Base-by-base conservation (phyloP, 1,140 invertebrate genomes). In the Oncopodura yosiiana region DNA sequence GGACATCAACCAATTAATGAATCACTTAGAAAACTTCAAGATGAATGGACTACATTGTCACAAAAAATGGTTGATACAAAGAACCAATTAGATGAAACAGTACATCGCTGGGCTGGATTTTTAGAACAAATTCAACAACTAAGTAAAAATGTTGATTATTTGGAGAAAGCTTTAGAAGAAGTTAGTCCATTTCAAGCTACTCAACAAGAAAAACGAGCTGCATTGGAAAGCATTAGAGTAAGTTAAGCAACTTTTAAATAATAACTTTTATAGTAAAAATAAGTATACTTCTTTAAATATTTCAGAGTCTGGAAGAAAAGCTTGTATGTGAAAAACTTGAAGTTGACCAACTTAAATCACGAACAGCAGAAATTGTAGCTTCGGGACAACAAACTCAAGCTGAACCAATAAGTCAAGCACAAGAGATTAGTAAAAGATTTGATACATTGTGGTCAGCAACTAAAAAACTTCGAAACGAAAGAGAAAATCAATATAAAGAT, bases 41-140 rank as follows among this genome's bases (percentile, higher is more conserved):
- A 90, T 66, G 81, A 89, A 63, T 94, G 90, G 86, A 91, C 89
- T 44, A 76, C 78, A 3, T 70, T 94, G 26, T 83, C 87, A 2
- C 80, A 87, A 0, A 84, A 86, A 68, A 90, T 95, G 79, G 80
- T 90, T 44, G 88, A 94, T 68, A 84, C 86, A 0, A 93, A 93
- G 65, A 63, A 59, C 32, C 49, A 58, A n/a, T 43, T 94, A n/a
- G 88, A 92, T 70, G 87, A 92, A 65, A 86, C 84, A 2, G 83
- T 92, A 23, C 86, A 87, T 37, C 84, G 87, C 71, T 93, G 87
- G 87, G 79, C 86, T 54, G 86, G 85, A 44, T 83, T 92, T 63
- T 68, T 91, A 19, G 86, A 92, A 68, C 84, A 92, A 69, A 86
- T 92, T 62, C 83, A 90, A 68, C 80, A 82, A 36, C 77, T 92